A percentile compares a stretch with the other conserved stretches of the same genome.
These are phyloP conservation scores for Pantherophis alleghaniensis DNA, from an alignment of 2,797 vertebrate genomes.

Conservation along the genomic window DNA sequence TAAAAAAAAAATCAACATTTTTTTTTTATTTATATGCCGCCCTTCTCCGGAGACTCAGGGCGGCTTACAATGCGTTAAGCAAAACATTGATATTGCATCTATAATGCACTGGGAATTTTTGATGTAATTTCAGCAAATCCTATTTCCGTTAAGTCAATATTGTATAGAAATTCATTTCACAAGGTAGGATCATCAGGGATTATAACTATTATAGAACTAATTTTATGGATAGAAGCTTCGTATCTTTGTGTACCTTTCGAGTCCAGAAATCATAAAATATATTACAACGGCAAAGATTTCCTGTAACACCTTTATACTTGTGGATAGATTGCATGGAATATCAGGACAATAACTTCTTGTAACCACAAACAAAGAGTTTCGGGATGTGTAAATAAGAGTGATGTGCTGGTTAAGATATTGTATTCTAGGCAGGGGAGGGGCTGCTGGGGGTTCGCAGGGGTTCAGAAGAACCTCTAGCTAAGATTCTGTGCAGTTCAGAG, in stretches of 20 bases:
- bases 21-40: too few species aligned
- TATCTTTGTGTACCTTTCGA: constrained; percentile 12
- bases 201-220: constrained; percentile 28
- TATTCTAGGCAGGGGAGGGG: background rate
- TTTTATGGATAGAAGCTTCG: constrained; percentile 23
- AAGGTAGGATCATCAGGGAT: constrained; percentile 4
- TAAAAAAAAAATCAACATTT: background rate
- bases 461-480: too few species aligned
- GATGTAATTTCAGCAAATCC: background rate
- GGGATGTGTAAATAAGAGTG: background rate
- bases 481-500: too few species aligned
- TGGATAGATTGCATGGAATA: background rate
- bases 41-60: too few species aligned
- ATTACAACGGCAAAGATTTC: background rate
- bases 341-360: background rate
- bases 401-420: background rate
- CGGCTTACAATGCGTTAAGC: too few species aligned
- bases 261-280: constrained; percentile 39
- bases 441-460: too few species aligned
- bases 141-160: constrained; percentile 26
- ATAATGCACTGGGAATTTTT: background rate
- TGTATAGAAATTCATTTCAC: constrained; percentile 19
- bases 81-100: background rate
- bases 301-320: constrained; percentile 35
- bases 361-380: background rate